Evolutionary conservation across 2,888 invertebrate genomes (phyloP).

Genomic region (Xanthostigma xanthostigma): DNA sequence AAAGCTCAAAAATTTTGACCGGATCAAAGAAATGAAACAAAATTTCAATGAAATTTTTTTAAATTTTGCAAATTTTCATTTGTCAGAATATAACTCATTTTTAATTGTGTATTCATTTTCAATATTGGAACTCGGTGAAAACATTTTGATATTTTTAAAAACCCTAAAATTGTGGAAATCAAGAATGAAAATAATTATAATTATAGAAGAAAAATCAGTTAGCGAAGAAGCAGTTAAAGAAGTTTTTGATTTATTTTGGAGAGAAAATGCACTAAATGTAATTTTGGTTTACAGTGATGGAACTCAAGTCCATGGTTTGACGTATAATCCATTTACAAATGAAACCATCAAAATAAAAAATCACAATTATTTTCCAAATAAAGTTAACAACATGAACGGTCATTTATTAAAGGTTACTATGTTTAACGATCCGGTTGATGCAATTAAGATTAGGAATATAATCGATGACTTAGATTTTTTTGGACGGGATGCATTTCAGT

Average conservation of each 20-base stretch:
- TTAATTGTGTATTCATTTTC: no score
- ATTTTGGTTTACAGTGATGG: not conserved
- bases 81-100: no score
- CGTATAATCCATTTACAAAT: not conserved
- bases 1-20: no score
- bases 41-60: not conserved
- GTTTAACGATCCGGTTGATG: not conserved
- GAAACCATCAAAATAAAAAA: not conserved
- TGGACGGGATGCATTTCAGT: not conserved
- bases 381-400: not conserved
- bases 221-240: not conserved
- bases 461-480: not conserved
- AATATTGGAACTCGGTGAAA: no score
- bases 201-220: not conserved
- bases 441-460: not conserved
- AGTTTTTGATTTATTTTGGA: not conserved
- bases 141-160: not conserved
- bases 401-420: not conserved
- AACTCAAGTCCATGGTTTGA: not conserved
- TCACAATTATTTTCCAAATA: not conserved
- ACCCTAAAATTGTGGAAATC: not conserved
- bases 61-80: not conserved
- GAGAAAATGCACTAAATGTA: not conserved
- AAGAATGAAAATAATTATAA: not conserved
- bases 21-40: no score